Conservation (phyloP, 2,888 invertebrate genomes). For the Paralinhomoeus sp. region DNA sequence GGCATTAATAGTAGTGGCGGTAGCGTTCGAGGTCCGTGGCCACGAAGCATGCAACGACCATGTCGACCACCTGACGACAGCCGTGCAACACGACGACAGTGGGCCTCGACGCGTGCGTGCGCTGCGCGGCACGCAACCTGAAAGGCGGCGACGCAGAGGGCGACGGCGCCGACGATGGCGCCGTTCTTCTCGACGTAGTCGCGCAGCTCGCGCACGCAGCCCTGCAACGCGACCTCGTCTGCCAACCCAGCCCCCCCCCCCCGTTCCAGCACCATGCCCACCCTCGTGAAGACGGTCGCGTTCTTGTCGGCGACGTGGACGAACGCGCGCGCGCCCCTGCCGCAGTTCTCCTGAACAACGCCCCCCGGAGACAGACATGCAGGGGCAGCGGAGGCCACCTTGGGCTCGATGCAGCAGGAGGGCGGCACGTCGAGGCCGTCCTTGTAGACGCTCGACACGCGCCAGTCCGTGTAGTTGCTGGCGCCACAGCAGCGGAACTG, state of each 20-base stretch:
- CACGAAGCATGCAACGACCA: too few relatives aligned
- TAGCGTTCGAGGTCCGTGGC: too few relatives aligned
- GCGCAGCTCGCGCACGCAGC: constrained; percentile 38
- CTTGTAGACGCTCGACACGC: not conserved
- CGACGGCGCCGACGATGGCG: constrained; percentile 53
- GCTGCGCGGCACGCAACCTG: constrained; percentile 39
- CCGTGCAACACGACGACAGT: not conserved
- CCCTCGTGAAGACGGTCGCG: constrained; percentile 2
- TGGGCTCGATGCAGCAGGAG: constrained; percentile 21
- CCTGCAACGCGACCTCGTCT: constrained; percentile 11
- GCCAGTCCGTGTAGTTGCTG: constrained; percentile 18
- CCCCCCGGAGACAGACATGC: too few relatives aligned
- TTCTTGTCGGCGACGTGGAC: constrained; percentile 14
- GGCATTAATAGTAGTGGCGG: too few relatives aligned
- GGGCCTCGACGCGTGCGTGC: not conserved
- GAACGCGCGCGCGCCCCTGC: constrained; percentile 36
- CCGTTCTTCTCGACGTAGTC: constrained; percentile 45
- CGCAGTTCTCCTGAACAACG: constrained; percentile 1
- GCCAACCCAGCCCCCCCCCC: too few relatives aligned
- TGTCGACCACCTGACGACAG: too few relatives aligned
- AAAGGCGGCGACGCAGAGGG: constrained; percentile 55
- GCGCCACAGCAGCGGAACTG: constrained; percentile 22
- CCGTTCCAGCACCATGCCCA: too few relatives aligned
- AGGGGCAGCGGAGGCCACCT: too few relatives aligned
- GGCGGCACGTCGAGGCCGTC: constrained; percentile 13